Conservation (phyloP, 2,113 vertebrate genomes). For the Burhinus bistriatus region DNA sequence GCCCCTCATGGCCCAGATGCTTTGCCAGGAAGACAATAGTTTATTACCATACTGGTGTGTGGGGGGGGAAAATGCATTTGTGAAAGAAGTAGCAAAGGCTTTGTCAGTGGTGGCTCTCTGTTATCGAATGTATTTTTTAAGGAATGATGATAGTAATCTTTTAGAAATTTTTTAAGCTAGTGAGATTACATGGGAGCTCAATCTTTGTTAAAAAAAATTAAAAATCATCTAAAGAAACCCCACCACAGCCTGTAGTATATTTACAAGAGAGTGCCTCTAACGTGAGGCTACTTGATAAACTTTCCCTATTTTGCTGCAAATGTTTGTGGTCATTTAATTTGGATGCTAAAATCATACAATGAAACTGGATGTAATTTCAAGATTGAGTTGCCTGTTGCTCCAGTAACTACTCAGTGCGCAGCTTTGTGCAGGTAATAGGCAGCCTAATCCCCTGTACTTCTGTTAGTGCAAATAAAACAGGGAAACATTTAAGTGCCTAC, state of each 20-base stretch:
- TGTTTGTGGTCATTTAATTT: background rate
- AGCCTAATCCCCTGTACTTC: background rate
- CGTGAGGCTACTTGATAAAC: background rate
- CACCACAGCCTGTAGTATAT: background rate
- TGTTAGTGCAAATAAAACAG: background rate
- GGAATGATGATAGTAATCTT: background rate
- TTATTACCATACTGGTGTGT: background rate
- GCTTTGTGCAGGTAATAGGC: background rate
- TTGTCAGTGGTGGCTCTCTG: slow-evolving; percentile 11
- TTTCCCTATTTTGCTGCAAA: background rate
- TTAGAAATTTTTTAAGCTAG: background rate
- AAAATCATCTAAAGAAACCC: background rate
- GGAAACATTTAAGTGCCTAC: background rate
- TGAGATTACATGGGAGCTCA: background rate
- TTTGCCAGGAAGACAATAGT: background rate
- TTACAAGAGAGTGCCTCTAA: background rate
- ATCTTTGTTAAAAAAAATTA: background rate
- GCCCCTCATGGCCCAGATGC: background rate
- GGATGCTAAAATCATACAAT: background rate
- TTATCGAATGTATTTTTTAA: background rate
- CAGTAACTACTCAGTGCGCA: background rate
- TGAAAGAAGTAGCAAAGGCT: background rate
- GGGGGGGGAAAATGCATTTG: background rate
- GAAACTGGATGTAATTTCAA: background rate
- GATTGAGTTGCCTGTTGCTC: background rate